Evolutionary conservation across 2,113 vertebrate species (phyloP), one percentile per base, ranked within the genome.

Genomic region (Chelonoidis abingdonii): DNA sequence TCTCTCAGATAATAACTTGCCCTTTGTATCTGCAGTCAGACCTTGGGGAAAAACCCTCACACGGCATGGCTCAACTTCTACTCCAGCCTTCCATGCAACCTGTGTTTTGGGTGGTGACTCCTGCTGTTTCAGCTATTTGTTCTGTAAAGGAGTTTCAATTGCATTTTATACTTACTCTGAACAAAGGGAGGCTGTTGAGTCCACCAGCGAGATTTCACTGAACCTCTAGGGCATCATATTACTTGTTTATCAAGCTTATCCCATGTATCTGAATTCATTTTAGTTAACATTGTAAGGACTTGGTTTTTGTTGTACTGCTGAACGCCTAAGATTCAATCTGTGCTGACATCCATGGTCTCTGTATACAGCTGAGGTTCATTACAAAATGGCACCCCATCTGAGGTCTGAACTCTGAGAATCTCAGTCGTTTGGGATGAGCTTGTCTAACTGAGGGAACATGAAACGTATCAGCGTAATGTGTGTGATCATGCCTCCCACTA

Each of bases 21-120:
- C 35, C 35, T n/a, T 17, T 69, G 35, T n/a, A 17, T 69, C 62
- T 69, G 31, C 62, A 69, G 16, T 69, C 17, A n/a, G 62, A 17
- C 62, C 62, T 17, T 4, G n/a, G 16, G 62, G 62, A n/a, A 69
- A 69, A 69, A 14, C 17, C 35, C 62, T 69, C 62, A 19, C 10
- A 57, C 11, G 27, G 56, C 56, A 57, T 57, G 25, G 25, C 56
- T 57, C 25, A 57, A 27, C 56, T 57, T 57, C 56, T 57, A 57
- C 53, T 54, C 53, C 21, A 54, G 53, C 21, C 21, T 54, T 54
- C 53, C 21, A 27, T 0, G 0, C 78, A 12, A 8, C 12, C 29
- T 65, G 22, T 81, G 25, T 12, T 83, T 54, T 65, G 19, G 21
- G 5, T 75, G 47, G 54, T 87, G 38, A 59, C 59, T 92, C n/a